These are phyloP conservation scores for Eupithecia exiguata DNA, from an alignment of 2,888 invertebrate genomes.

Conservation along the genomic window DNA sequence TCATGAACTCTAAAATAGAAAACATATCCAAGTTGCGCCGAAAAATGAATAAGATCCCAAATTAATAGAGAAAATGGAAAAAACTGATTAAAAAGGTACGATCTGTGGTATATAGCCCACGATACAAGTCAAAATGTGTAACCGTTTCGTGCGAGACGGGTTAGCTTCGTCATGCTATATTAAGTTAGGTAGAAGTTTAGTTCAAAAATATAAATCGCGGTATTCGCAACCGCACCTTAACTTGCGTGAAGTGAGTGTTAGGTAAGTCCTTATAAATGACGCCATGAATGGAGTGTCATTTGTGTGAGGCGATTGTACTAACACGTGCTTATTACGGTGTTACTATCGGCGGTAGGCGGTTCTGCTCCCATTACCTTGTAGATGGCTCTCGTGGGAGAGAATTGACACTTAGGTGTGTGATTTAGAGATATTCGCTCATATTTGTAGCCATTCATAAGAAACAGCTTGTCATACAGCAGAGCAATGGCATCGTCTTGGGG, in stretches of 20 bases:
- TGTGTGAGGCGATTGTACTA: constrained; percentile 28
- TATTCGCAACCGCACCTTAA: constrained; percentile 6
- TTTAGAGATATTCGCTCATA: neutral
- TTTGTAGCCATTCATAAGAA: neutral
- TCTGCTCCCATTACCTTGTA: neutral
- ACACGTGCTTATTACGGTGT: constrained; percentile 19
- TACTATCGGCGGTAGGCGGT: constrained; percentile 8
- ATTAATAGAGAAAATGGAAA: too few species aligned
- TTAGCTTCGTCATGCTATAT: too few species aligned
- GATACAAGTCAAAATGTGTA: too few species aligned
- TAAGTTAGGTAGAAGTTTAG: neutral
- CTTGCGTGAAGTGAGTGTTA: constrained; percentile 28
- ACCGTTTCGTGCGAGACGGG: too few species aligned
- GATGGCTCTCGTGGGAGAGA: neutral
- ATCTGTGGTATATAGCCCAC: too few species aligned
- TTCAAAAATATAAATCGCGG: constrained; percentile 8
- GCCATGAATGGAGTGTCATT: constrained; percentile 25
- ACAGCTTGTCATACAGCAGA: neutral
- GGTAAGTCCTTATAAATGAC: constrained; percentile 32
- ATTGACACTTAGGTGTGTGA: neutral
- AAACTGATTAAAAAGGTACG: too few species aligned
- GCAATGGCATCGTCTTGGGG: too few species aligned
- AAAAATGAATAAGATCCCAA: too few species aligned
- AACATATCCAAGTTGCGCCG: too few species aligned
- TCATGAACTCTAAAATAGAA: too few species aligned